Evolutionary conservation across 2,113 vertebrate genomes (phyloP), one percentile per base, ranked within the genome.

Genomic region (Seriola quinqueradiata): DNA sequence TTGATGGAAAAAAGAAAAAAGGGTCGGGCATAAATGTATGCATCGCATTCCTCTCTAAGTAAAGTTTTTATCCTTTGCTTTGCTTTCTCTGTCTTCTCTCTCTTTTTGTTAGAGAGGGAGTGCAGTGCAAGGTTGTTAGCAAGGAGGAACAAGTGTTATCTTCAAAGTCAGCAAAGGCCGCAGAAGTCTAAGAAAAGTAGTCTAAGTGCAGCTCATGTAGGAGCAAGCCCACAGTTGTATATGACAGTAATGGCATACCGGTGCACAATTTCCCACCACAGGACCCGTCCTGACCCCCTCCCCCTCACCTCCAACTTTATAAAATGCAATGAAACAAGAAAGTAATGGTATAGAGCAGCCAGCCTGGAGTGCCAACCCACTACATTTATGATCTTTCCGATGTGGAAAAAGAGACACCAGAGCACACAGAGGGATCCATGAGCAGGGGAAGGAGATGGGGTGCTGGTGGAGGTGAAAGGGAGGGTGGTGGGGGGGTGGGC

Each of bases 281-380:
- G 42, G 36, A 58, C 55, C 67, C 48, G 58, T 73, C 73, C 40
- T 70, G 21, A 48, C 52, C 57, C 46, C 57, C n/a, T 4, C 34
- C 38, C 17, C n/a, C 57, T 28, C 36, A n/a, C 63, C 38, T 78
- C 25, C 32, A 44, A 32, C 69, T 75, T 17, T 70, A 85, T 75
- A 61, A 82, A 86, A 78, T 32, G 61, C 58, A 79, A 21, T 81
- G 60, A 85, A 86, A 88, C 81, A 87, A 77, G 78, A 84, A 70
- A 60, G 70, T 50, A 55, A 71, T 8, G 28, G 48, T 70, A 69
- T 55, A 71, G 32, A 25, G 28, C 66, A 75, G 38, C 70, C 61
- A 72, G 72, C 38, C 66, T 64, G 72, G 8, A 70, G 36, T 32
- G 60, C 83, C 75, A 80, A 80, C 67, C 81, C 89, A 61, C 72